Evolutionary conservation across 1,140 invertebrate species (phyloP), one percentile per base, ranked within the genome.

Genomic region (Fopius arisanus): DNA sequence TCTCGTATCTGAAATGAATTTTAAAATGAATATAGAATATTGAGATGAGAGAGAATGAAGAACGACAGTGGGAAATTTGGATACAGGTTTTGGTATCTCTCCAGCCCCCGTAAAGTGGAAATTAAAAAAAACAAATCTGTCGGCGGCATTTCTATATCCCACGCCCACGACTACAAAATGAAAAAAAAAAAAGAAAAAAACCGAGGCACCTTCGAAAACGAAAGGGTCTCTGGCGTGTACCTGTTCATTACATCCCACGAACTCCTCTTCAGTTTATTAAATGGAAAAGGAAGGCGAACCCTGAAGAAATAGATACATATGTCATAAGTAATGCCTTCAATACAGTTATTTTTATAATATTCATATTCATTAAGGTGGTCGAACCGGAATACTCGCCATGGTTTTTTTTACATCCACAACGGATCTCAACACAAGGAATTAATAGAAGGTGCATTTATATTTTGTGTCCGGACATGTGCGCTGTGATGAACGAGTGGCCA

Each of bases 401-500:
- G 12, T 37, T 4, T 6, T 6, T 37, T 37, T 12, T 37, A 3
- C 16, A 14, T 19, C 5, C 43, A 48, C 19, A 12, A 59, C 5
- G 5, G 3, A 23, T 59, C 2, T 78, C 73, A 79, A 80, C 77
- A 76, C 76, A 79, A 81, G 78, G 77, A 81, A 84, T 84, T 81
- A 84, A 81, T 82, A 82, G 81, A 82, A 82, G 82, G 81, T 75
- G 72, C 78, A 80, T 81, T 84, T 80, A 78, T 81, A 84, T 82
- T 80, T 83, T 65, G 77, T 78, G 78, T 78, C 79, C 78, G 75
- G 54, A 59, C 54, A 59, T 59, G 54, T 59, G 23, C 54, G 76
- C 80, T 67, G 76, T 84, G 81, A 84, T 84, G 82, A 84, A 84
- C 81, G 78, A 70, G 69, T 72, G 77, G 75, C 75, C 51, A 76